phyloP scores from a whole-genome alignment of 1,140 invertebrate genomes.

The Drosophila dunni region DNA sequence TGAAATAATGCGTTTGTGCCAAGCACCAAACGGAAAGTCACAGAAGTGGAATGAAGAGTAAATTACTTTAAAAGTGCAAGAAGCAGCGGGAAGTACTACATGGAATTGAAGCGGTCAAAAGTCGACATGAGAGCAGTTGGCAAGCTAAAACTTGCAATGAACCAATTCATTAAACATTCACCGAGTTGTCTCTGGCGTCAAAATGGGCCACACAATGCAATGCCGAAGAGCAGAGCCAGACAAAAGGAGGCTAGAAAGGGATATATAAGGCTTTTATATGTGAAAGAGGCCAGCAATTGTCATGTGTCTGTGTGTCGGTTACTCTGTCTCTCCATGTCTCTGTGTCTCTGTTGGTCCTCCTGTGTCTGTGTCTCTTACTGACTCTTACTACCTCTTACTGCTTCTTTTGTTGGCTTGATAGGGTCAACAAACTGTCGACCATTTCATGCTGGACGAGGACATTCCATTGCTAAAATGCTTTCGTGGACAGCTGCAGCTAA shows the following conservation, averaged over 20 bases:
- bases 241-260: conserved; percentile 5
- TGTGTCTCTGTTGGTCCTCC: neutral
- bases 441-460: conserved; percentile 26
- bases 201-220: conserved; percentile 57
- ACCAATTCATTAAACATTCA: conserved; percentile 78
- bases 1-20: conserved; percentile 75
- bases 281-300: conserved; percentile 34
- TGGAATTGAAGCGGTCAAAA: conserved; percentile 40
- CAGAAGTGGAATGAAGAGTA: neutral
- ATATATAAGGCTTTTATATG: conserved; percentile 21
- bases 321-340: neutral
- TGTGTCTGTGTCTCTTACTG: conserved; percentile 7
- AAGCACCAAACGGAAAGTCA: conserved; percentile 23
- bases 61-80: conserved; percentile 37
- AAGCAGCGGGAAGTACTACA: conserved; percentile 7
- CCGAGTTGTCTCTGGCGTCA: conserved; percentile 55
- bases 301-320: conserved; percentile 18
- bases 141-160: conserved; percentile 57
- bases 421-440: conserved; percentile 55
- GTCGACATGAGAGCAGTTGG: conserved; percentile 41
- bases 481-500: conserved; percentile 16
- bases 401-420: conserved; percentile 17
- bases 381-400: neutral
- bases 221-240: conserved; percentile 20
- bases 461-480: conserved; percentile 13